Evolutionary conservation across 53 echinoderm and acorn worm genomes (phyloP), one percentile per base, ranked within the genome.

Genomic region (Holothuria leucospilota): DNA sequence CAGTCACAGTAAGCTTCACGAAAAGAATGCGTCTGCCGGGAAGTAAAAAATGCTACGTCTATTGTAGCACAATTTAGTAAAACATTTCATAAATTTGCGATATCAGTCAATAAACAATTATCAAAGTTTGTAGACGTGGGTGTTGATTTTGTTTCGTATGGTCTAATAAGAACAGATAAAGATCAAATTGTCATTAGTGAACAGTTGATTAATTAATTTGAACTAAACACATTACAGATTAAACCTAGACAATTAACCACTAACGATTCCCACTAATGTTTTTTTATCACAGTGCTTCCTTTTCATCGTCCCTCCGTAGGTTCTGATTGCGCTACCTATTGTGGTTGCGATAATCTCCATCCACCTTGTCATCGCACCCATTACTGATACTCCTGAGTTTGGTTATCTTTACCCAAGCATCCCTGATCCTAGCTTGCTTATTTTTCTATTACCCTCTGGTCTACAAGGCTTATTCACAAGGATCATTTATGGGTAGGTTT

Each of bases 401-500:
- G 72, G 72, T 21, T 72, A 72, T 49, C 72, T 72, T 23, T 72
- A 72, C 41, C 46, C 72, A 0, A 49, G 72, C 23, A 14, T 72
- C 8, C n/a, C 6, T 72, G 7, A n/a, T 72, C 18, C 14, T 72
- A 20, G 41, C 42, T 16, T 46, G 72, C 12, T 46, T 72, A 29
- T 13, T 72, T 18, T 7, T 72, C n/a, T 72, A 72, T 49, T 72
- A 72, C 49, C 72, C 72, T 41, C 41, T 72, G 72, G 21, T 72
- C 24, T 72, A 72, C 41, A 13, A 49, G 49, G 72, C 21, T 23
- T 72, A 72, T 72, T 72, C 72, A 72, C 72, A 46, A 40, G 49
- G 24, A 40, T n/a, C n/a, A n/a, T 72, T 72, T 40, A 72, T 72
- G 72, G 72, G 72, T 72, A 72, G 49, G 72, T 46, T 2, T 34